phyloP scores from a whole-genome alignment of 1,140 invertebrate species.

The Bradynema listronoti region DNA sequence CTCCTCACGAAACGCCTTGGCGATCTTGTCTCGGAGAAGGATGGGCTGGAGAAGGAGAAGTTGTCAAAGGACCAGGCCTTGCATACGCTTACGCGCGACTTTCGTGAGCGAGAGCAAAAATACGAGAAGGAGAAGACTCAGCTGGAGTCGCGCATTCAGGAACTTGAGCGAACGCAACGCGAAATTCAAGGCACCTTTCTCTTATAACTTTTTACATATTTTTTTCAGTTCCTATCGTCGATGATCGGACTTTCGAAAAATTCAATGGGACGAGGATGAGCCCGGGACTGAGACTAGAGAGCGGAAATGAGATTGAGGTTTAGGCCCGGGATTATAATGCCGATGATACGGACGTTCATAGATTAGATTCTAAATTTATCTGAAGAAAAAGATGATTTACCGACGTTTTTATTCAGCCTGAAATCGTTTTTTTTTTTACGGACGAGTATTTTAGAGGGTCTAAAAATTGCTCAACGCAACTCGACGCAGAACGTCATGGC shows the following conservation, averaged over 20 bases:
- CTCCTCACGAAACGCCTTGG: constrained; percentile 6
- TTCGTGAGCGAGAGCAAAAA: constrained; percentile 17
- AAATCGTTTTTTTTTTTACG: neutral
- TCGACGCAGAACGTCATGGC: constrained; percentile 1
- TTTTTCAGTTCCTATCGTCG: neutral
- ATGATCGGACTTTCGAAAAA: neutral
- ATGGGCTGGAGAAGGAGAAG: constrained; percentile 23
- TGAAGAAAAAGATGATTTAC: too few species aligned
- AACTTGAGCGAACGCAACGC: constrained; percentile 20
- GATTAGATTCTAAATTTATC: too few species aligned
- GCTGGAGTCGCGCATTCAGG: constrained; percentile 19
- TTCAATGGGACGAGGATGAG: too few species aligned
- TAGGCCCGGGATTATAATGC: too few species aligned
- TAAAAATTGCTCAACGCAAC: constrained; percentile 21
- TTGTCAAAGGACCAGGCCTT: constrained; percentile 17
- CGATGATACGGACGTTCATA: too few species aligned
- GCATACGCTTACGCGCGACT: constrained; percentile 24
- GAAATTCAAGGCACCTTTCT: constrained; percentile 20
- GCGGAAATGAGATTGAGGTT: too few species aligned
- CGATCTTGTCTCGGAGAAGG: constrained; percentile 17
- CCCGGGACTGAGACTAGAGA: too few species aligned
- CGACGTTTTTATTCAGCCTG: neutral
- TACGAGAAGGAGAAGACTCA: constrained; percentile 21
- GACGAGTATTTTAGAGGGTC: constrained; percentile 23
- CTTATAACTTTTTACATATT: neutral